Evolutionary conservation across 2,113 vertebrate species (phyloP).

Genomic region (Notarius lentiginosus): DNA sequence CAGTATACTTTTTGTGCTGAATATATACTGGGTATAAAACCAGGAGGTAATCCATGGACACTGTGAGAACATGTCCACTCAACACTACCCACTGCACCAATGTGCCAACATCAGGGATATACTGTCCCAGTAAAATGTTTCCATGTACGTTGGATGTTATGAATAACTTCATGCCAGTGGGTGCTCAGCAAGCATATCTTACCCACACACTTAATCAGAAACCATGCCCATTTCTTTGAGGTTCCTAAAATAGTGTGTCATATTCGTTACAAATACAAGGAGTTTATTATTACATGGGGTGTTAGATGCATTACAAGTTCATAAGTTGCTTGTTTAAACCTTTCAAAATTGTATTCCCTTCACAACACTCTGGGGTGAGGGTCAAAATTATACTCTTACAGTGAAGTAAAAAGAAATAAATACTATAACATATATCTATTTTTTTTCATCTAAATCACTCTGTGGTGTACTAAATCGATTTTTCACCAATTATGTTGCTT

Average conservation of each 20-base stretch:
- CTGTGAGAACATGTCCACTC: background rate
- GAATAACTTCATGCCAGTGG: background rate
- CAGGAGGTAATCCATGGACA: background rate
- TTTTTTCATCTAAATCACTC: background rate
- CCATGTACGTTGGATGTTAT: background rate
- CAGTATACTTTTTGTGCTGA: too few relatives aligned
- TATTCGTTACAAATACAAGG: background rate
- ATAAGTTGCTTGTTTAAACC: background rate
- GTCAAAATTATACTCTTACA: background rate
- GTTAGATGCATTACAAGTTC: background rate
- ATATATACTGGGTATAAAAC: too few relatives aligned
- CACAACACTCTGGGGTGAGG: background rate
- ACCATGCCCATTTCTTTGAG: slow-evolving; percentile 5
- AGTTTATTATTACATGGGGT: background rate
- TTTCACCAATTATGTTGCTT: background rate
- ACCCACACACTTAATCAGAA: slow-evolving; percentile 19
- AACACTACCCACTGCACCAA: background rate
- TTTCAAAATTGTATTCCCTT: background rate
- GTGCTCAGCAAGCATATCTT: background rate
- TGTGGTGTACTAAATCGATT: background rate
- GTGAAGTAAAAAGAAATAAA: background rate
- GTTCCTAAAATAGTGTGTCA: background rate
- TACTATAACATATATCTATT: too few relatives aligned
- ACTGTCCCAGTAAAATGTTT: background rate
- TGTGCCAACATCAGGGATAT: background rate